phyloP scores from a whole-genome alignment of 2,888 invertebrate genomes.

The Ennomos erosarius region DNA sequence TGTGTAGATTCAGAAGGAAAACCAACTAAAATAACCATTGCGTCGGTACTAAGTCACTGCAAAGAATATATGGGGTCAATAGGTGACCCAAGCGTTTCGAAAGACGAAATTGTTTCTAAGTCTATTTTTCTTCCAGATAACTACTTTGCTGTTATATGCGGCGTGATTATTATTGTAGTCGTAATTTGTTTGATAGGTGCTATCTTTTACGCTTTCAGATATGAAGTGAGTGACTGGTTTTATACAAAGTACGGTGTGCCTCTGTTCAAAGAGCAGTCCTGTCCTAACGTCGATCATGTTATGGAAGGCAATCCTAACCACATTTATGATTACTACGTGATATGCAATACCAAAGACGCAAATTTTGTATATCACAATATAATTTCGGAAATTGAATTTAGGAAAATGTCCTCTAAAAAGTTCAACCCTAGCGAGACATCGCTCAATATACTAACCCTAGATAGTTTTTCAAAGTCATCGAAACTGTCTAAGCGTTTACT shows the following conservation, averaged over 20 bases:
- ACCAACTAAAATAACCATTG: constrained; percentile 81
- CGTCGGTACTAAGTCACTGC: constrained; percentile 85
- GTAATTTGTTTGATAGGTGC: constrained; percentile 89
- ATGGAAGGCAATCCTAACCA: constrained; percentile 89
- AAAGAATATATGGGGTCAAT: constrained; percentile 86
- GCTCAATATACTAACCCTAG: constrained; percentile 86
- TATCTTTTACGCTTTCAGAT: constrained; percentile 90
- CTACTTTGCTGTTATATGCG: constrained; percentile 91
- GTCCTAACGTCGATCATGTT: constrained; percentile 84
- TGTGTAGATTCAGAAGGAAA: constrained; percentile 86
- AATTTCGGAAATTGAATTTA: constrained; percentile 89
- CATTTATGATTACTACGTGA: constrained; percentile 94
- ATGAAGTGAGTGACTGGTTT: constrained; percentile 92
- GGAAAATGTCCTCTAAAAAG: constrained; percentile 90
- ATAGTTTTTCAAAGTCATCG: constrained; percentile 77
- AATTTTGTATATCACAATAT: constrained; percentile 88
- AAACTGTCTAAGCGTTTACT: constrained; percentile 81
- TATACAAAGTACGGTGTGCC: constrained; percentile 92
- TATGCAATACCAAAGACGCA: constrained; percentile 93
- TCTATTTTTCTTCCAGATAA: constrained; percentile 88
- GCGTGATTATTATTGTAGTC: constrained; percentile 88
- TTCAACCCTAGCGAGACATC: constrained; percentile 88
- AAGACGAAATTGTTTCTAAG: constrained; percentile 83
- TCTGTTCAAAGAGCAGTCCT: constrained; percentile 90
- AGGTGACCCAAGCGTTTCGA: constrained; percentile 74